phyloP scores from a whole-genome alignment of 2,888 invertebrate species.

The Acronicta psi region DNA sequence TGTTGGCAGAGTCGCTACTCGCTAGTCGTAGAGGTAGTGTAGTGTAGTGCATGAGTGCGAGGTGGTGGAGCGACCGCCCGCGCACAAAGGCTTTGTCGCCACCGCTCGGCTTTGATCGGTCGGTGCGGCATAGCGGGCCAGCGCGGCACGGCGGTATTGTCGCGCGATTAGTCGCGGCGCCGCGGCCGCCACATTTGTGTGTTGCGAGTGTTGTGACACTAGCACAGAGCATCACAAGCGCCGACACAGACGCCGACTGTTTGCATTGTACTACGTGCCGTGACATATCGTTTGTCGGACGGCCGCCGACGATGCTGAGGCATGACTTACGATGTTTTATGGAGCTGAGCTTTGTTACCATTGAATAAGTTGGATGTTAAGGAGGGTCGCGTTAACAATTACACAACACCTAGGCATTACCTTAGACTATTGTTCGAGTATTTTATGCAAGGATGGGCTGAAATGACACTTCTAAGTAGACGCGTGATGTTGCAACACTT shows the following conservation, averaged over 20 bases:
- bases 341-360: slow-evolving; percentile 74
- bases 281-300: slow-evolving; percentile 84
- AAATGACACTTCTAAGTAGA: slow-evolving; percentile 61
- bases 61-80: slow-evolving; percentile 70
- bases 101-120: slow-evolving; percentile 68
- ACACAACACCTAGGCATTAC: slow-evolving; percentile 71
- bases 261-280: slow-evolving; percentile 87
- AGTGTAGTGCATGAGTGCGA: slow-evolving; percentile 7
- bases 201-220: slow-evolving; percentile 79
- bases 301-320: slow-evolving; percentile 69
- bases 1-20: slow-evolving; percentile 14
- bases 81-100: slow-evolving; percentile 78
- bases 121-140: slow-evolving; percentile 66
- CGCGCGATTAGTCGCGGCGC: slow-evolving; percentile 82
- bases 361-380: slow-evolving; percentile 72
- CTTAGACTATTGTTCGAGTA: slow-evolving; percentile 61
- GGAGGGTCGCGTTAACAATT: slow-evolving; percentile 74
- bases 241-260: slow-evolving; percentile 86
- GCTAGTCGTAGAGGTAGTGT: slow-evolving; percentile 4
- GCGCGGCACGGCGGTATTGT: slow-evolving; percentile 73
- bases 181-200: slow-evolving; percentile 65
- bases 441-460: slow-evolving; percentile 62
- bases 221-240: slow-evolving; percentile 74
- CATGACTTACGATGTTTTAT: slow-evolving; percentile 74
- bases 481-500: slow-evolving; percentile 69